These are phyloP conservation scores for Thera obeliscata DNA, from an alignment of 2,888 invertebrate species.

Conservation along the genomic window DNA sequence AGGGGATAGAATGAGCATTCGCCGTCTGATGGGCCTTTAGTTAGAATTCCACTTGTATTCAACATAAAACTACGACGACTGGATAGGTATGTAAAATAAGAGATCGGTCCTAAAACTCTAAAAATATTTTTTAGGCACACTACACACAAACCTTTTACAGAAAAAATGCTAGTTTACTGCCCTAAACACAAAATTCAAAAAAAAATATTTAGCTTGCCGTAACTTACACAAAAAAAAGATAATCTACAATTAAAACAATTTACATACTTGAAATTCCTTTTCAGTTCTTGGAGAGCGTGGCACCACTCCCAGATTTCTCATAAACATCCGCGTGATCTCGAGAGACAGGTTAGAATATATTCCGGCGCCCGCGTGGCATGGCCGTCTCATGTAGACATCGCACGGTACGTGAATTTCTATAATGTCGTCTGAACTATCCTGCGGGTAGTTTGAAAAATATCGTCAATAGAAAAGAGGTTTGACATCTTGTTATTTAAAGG, in stretches of 20 bases:
- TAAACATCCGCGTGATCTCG: constrained; percentile 49
- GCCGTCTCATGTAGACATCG: constrained; percentile 50
- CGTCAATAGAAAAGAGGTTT: neutral
- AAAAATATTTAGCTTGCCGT: no score
- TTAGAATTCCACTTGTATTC: no score
- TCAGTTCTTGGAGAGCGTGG: constrained; percentile 42
- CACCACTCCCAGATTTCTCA: constrained; percentile 54
- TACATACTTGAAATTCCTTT: constrained; percentile 55
- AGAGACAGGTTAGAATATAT: constrained; percentile 39
- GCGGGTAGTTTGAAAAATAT: constrained; percentile 13
- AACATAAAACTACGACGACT: no score
- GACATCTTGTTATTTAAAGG: no score
- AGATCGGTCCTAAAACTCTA: no score
- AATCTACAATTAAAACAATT: neutral
- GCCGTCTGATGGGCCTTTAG: no score
- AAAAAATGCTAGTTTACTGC: no score
- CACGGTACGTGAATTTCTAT: constrained; percentile 51
- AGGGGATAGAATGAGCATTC: no score
- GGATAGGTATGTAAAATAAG: no score
- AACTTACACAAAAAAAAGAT: neutral
- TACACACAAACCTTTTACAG: no score
- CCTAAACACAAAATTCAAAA: no score
- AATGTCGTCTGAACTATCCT: constrained; percentile 60
- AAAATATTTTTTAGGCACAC: no score
- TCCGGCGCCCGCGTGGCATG: constrained; percentile 52